phyloP scores from a whole-genome alignment of 2,888 invertebrate genomes.

The Nycteola revayana region DNA sequence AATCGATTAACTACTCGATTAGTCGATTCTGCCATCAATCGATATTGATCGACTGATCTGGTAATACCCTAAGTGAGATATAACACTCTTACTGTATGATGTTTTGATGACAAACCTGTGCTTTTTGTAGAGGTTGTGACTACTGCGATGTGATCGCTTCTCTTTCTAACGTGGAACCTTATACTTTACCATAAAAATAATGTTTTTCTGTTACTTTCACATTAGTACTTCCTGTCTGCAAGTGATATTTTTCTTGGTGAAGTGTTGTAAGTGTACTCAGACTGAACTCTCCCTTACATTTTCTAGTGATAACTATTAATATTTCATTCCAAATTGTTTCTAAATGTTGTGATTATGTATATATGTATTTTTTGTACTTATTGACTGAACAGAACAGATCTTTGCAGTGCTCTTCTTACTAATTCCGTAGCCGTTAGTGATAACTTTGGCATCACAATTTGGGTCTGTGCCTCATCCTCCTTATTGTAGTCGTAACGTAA shows the following conservation, averaged over 20 bases:
- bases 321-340: constrained; percentile 58
- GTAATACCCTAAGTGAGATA: too few species aligned
- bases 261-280: constrained; percentile 39
- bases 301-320: constrained; percentile 16
- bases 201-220: too few species aligned
- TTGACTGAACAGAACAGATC: constrained; percentile 45
- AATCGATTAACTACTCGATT: too few species aligned
- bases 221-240: constrained; percentile 22
- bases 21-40: too few species aligned
- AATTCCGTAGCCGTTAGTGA: constrained; percentile 31
- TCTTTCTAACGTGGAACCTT: background rate
- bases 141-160: too few species aligned
- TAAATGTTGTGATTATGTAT: constrained; percentile 60
- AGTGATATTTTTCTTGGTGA: constrained; percentile 23
- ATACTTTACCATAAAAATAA: too few species aligned
- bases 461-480: constrained; percentile 30
- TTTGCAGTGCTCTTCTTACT: constrained; percentile 27
- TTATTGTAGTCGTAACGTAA: constrained; percentile 23
- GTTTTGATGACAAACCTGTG: too few species aligned
- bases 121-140: too few species aligned
- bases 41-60: too few species aligned
- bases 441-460: constrained; percentile 25
- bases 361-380: constrained; percentile 68
- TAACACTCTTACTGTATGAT: too few species aligned
- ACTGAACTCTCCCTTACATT: constrained; percentile 37